Evolutionary conservation across 1,140 invertebrate genomes (phyloP).

Genomic region (Drosophila ohnishii): DNA sequence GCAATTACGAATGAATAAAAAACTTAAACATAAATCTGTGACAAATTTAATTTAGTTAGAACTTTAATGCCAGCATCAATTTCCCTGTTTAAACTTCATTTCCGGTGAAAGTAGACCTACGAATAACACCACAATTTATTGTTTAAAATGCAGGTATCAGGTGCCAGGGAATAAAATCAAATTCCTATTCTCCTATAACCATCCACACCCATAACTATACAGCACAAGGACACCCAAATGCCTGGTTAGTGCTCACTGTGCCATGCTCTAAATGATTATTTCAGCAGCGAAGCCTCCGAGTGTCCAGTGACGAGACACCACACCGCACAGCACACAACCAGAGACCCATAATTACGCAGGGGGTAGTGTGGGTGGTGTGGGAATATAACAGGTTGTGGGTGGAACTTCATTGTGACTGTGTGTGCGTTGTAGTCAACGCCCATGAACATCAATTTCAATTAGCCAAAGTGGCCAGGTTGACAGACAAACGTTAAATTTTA

Average conservation of each 20-base stretch:
- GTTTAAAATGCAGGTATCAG: neutral
- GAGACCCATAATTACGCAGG: slow-evolving; percentile 52
- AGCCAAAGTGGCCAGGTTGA: slow-evolving; percentile 80
- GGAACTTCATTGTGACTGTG: neutral
- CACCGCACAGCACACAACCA: neutral
- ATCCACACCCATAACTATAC: neutral
- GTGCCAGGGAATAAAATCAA: slow-evolving; percentile 17
- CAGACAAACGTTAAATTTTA: slow-evolving; percentile 80
- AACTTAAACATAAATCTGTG: neutral
- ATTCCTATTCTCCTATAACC: neutral
- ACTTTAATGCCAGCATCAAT: neutral
- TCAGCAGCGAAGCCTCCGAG: slow-evolving; percentile 8
- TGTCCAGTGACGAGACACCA: slow-evolving; percentile 23
- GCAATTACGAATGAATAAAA: too few relatives aligned
- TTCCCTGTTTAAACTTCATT: neutral
- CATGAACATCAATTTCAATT: slow-evolving; percentile 81
- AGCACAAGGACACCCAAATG: slow-evolving; percentile 16
- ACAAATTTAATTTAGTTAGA: too few relatives aligned
- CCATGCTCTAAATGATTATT: slow-evolving; percentile 51
- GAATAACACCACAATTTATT: neutral
- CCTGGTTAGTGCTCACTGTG: slow-evolving; percentile 9
- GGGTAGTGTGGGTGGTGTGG: slow-evolving; percentile 5
- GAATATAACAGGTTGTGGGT: slow-evolving; percentile 30
- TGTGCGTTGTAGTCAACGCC: slow-evolving; percentile 45
- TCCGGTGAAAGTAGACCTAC: neutral